Evolutionary conservation across 2,113 vertebrate genomes (phyloP), one percentile per base, ranked within the genome.

Genomic region (Verasper variegatus): DNA sequence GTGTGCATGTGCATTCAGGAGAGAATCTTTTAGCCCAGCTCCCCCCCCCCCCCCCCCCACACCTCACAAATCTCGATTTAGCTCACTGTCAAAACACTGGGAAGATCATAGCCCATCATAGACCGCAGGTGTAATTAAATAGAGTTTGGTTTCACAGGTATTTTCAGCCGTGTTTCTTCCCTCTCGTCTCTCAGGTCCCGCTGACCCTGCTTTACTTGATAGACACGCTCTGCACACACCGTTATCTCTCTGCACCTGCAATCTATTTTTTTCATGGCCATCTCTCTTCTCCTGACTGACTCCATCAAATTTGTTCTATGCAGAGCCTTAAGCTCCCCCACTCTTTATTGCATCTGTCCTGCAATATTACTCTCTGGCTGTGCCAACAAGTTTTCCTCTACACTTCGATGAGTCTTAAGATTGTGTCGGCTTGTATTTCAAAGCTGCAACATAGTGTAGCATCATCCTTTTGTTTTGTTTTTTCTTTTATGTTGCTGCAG

Each of bases 311-410:
- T 47, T 61, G 27, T 61, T 58, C 35, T 57, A 68, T 68, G 57
- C 78, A 67, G 18, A 52, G 68, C 60, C 26, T 24, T 51, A 71
- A 80, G 83, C 73, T 60, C 60, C 40, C 15, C 14, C 1, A 26
- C 35, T 55, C 27, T 71, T 70, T 69, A 67, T 82, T 80, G 79
- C 79, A 80, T 77, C 61, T 64, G 68, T 79, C 78, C 75, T 72
- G 71, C 70, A 75, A 65, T 82, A 80, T 88, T 73, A 23, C 45
- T 27, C 20, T 31, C 58, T 51, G 52, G 71, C 73, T 62, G 56
- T 52, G 52, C 76, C 64, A 62, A 58, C 57, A 51, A 31, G 63
- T 55, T 76, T 60, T 71, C 42, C 52, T 69, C 49, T 15, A 24
- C 80, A 83, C 67, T 42, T 31, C 8, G 21, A 80, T 75, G 67